These are phyloP conservation scores for Bradypodion ventrale DNA, from an alignment of 2,797 vertebrate genomes.

Conservation along the genomic window DNA sequence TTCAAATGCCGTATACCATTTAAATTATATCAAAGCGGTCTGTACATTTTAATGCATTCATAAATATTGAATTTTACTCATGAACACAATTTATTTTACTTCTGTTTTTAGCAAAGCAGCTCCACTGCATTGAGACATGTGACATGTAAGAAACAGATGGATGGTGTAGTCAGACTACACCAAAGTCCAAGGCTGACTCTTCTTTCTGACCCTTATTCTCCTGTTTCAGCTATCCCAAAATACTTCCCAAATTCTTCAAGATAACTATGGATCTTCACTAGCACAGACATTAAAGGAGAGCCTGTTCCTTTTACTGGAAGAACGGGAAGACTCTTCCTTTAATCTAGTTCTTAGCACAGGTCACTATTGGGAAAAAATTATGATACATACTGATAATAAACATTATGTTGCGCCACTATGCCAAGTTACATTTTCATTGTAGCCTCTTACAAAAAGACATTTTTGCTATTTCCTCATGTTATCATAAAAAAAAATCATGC, in stretches of 20 bases:
- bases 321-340: background rate
- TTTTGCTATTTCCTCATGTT: background rate
- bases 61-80: background rate
- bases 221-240: no score
- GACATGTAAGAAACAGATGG: background rate
- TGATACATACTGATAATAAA: no score
- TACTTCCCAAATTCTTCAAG: background rate
- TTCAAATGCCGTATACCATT: slow-evolving; percentile 8
- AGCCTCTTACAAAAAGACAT: background rate
- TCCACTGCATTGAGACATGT: background rate
- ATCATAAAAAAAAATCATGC: background rate
- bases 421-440: background rate
- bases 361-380: background rate
- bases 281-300: no score
- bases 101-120: background rate
- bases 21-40: background rate
- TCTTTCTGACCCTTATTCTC: background rate
- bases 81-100: slow-evolving; percentile 10
- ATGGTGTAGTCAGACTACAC: background rate
- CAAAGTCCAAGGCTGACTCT: no score
- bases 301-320: no score
- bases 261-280: background rate
- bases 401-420: background rate
- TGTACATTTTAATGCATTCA: slow-evolving; percentile 14
- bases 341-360: background rate